Conservation (phyloP, 2,888 invertebrate species). For the Hybos culiciformis region DNA sequence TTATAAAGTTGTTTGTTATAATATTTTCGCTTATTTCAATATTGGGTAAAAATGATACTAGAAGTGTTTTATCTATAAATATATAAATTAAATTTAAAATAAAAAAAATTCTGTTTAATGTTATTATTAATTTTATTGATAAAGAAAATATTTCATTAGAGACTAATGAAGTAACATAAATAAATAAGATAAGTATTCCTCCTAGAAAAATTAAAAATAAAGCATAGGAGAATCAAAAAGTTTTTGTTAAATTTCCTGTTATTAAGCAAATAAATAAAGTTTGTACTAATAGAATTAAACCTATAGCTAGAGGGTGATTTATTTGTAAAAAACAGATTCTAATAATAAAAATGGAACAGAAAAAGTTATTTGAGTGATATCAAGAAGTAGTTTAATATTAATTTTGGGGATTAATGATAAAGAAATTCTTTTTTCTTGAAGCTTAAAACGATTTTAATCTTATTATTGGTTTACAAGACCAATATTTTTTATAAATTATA, state of each 20-base stretch:
- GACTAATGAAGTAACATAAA: constrained; percentile 48
- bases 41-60: constrained; percentile 32
- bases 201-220: constrained; percentile 48
- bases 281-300: constrained; percentile 41
- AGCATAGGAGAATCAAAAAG: constrained; percentile 47
- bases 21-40: constrained; percentile 36
- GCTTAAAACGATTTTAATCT: constrained; percentile 42
- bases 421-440: constrained; percentile 43
- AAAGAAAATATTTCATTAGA: constrained; percentile 45
- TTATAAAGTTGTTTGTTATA: constrained; percentile 42
- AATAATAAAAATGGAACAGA: constrained; percentile 24
- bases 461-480: constrained; percentile 55
- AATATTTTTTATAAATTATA: constrained; percentile 54
- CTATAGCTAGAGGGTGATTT: constrained; percentile 42
- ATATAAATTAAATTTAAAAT: constrained; percentile 20
- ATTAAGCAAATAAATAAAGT: constrained; percentile 38
- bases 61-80: constrained; percentile 21
- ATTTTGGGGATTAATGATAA: constrained; percentile 55
- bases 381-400: constrained; percentile 56
- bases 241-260: constrained; percentile 37
- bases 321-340: constrained; percentile 34
- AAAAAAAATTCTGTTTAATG: constrained; percentile 19
- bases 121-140: constrained; percentile 25
- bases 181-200: constrained; percentile 49
- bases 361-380: constrained; percentile 25